Evolutionary conservation across 35 echinoderm and acorn worm species (phyloP), one percentile per base, ranked within the genome.

Genomic region (Acanthaster planci): DNA sequence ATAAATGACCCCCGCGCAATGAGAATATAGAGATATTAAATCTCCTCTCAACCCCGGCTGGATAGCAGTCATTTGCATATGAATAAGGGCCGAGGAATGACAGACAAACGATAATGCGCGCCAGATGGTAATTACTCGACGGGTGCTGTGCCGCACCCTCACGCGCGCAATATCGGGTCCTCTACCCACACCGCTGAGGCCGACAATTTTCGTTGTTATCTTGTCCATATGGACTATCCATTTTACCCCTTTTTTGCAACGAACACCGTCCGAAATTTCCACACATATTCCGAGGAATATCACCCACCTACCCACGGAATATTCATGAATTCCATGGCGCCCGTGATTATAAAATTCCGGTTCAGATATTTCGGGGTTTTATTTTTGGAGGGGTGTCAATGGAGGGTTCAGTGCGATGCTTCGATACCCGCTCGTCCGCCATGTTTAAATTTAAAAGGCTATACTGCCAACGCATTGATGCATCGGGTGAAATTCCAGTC

Each of bases 141-240:
- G 81, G 81, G 81, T 56, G 59, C 81, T 12, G 51, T 36, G 56
- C 81, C 81, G 81, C 81, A 83, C 81, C 81, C 79, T 57, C 51
- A 3, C 23, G 56, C 53, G 56, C 18, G 36, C 54, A 58, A 58
- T 83, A 83, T 83, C 81, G 35, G 56, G 37, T 32, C 30, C 81
- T 38, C 27, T 83, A 51, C 56, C 27, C 51, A 47, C 77, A 64
- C 81, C 81, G 52, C 2, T 35, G 36, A 37, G 42, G 53, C 56
- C 54, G 18, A 83, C 53, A 39, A 30, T 58, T 37, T 83, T 83
- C 26, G 6, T 38, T 17, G 42, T 47, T 47, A 47, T 47, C 42
- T 47, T 47, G 19, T 51, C 81, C 81, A 83, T 53, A 83, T 83
- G 81, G 81, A 83, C 27, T 14, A 22, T 15, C 0, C 37, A 58